Evolutionary conservation across 2,888 invertebrate genomes (phyloP).

Genomic region (Aproaerema taeniolella): DNA sequence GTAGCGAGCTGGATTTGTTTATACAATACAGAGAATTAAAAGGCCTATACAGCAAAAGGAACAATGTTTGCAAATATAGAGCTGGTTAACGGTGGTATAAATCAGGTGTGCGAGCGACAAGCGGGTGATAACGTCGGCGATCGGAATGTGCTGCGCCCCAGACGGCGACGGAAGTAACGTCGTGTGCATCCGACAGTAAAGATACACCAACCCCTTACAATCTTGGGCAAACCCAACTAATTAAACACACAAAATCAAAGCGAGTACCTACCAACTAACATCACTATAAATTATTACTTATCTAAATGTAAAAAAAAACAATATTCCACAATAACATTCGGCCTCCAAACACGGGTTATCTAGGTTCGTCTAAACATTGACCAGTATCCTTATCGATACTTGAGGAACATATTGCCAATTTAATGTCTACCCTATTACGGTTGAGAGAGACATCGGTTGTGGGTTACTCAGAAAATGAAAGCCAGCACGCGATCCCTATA

Average conservation of each 20-base stretch:
- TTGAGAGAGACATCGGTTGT: slow-evolving; percentile 58
- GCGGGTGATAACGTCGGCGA: slow-evolving; percentile 48
- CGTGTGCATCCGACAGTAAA: slow-evolving; percentile 14
- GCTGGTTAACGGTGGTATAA: slow-evolving; percentile 30
- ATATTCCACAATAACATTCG: slow-evolving; percentile 23
- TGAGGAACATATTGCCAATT: slow-evolving; percentile 53
- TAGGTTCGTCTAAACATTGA: slow-evolving; percentile 38
- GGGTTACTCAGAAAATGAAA: slow-evolving; percentile 48
- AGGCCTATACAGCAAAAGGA: too few relatives aligned
- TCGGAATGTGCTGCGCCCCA: slow-evolving; percentile 35
- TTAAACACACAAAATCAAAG: background rate
- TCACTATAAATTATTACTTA: too few relatives aligned
- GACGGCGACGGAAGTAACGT: slow-evolving; percentile 30
- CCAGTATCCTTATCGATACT: slow-evolving; percentile 41
- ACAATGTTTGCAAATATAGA: slow-evolving; percentile 24
- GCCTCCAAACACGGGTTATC: slow-evolving; percentile 55
- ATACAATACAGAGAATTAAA: too few relatives aligned
- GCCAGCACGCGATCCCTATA: slow-evolving; percentile 56
- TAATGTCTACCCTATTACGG: slow-evolving; percentile 52
- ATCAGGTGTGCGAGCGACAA: slow-evolving; percentile 49
- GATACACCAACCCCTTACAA: too few relatives aligned
- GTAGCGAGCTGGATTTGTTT: too few relatives aligned
- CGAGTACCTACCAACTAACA: too few relatives aligned
- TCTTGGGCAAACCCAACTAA: too few relatives aligned
- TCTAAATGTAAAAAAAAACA: too few relatives aligned